Evolutionary conservation across 2,888 invertebrate species (phyloP).

Genomic region (Plebejus anna): DNA sequence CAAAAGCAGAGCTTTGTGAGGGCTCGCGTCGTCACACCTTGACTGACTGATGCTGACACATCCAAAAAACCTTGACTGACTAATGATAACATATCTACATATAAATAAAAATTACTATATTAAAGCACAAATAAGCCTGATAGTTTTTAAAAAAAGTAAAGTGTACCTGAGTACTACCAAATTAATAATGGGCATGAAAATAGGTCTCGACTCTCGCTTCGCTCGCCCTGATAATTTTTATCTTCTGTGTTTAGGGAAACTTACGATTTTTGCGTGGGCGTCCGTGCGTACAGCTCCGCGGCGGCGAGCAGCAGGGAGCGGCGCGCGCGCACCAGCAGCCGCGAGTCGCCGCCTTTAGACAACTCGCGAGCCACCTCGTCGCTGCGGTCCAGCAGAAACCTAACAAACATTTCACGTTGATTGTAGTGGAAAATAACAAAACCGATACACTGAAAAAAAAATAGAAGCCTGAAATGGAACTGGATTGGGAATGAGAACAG

Average conservation of each 20-base stretch:
- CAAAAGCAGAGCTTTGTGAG: too few species aligned
- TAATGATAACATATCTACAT: too few species aligned
- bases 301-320: constrained; percentile 70
- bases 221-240: too few species aligned
- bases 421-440: neutral
- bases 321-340: constrained; percentile 67
- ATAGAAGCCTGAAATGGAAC: neutral
- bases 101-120: too few species aligned
- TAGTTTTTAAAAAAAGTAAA: too few species aligned
- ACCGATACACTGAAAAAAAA: neutral
- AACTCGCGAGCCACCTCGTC: constrained; percentile 69
- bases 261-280: constrained; percentile 38
- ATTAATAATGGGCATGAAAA: too few species aligned
- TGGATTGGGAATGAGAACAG: neutral
- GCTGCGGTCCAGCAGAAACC: constrained; percentile 70
- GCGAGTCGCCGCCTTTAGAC: constrained; percentile 62
- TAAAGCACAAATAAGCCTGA: too few species aligned
- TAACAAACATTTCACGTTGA: constrained; percentile 37
- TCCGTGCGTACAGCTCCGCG: constrained; percentile 61
- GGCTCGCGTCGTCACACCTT: too few species aligned
- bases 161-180: too few species aligned
- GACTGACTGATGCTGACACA: too few species aligned
- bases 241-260: neutral
- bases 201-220: too few species aligned
- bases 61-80: too few species aligned